These are phyloP conservation scores for Glareola pratincola DNA, from an alignment of 2,113 vertebrate genomes.

Conservation along the genomic window DNA sequence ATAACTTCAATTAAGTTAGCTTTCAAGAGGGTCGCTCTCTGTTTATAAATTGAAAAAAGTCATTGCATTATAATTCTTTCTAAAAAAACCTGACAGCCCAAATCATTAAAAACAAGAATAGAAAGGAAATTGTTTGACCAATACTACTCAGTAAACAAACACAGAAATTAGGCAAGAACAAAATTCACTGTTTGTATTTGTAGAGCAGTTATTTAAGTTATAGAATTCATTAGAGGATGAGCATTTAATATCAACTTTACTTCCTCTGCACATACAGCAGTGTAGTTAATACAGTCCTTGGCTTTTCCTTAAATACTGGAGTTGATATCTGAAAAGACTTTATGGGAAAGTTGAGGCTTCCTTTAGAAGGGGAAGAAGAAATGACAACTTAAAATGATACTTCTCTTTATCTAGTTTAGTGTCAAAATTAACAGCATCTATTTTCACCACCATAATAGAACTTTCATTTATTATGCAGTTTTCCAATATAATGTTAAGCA, in stretches of 20 bases:
- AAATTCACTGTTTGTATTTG: neutral
- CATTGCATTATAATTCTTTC: neutral
- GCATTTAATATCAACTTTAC: neutral
- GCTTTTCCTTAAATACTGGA: neutral
- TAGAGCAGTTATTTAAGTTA: neutral
- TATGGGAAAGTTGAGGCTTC: neutral
- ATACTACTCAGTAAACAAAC: neutral
- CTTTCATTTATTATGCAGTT: neutral
- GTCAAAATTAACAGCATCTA: neutral
- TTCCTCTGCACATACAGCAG: neutral
- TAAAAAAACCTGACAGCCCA: neutral
- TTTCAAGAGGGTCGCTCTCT: neutral
- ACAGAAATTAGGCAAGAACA: neutral
- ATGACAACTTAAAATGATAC: neutral
- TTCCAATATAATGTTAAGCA: neutral
- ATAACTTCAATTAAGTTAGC: neutral
- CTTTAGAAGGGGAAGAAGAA: neutral
- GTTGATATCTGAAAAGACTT: neutral
- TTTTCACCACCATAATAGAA: neutral
- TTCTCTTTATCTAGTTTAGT: neutral
- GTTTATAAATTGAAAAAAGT: neutral
- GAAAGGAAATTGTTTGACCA: neutral
- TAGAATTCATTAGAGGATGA: neutral
- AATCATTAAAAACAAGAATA: neutral
- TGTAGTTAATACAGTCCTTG: neutral